Percentiles rank a stretch among this genome's conserved stretches.
phyloP scores from a whole-genome alignment of 2,797 vertebrate species.

The Liparis tanakae region DNA sequence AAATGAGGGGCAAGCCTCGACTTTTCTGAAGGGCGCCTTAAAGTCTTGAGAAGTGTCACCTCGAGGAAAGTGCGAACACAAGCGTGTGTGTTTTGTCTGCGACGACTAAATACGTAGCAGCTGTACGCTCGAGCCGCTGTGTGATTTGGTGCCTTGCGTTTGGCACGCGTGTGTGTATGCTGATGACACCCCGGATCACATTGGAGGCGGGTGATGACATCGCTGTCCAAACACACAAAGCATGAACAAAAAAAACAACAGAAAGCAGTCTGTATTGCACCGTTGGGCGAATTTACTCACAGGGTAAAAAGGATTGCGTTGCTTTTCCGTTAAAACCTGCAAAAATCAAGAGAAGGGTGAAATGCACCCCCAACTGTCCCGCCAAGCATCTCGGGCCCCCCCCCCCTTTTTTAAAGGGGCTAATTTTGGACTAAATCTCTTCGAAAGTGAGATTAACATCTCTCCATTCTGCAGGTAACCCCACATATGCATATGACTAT shows the following conservation, averaged over 20 bases:
- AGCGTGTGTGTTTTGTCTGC: conserved; percentile 2
- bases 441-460: not conserved
- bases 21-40: conserved; percentile 57
- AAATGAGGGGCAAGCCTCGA: conserved; percentile 49
- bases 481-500: not conserved
- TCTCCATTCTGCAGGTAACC: not conserved
- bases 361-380: no score
- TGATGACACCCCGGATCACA: conserved; percentile 32
- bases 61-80: conserved; percentile 19
- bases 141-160: conserved; percentile 24
- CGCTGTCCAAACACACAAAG: conserved; percentile 56
- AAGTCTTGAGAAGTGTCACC: conserved; percentile 50
- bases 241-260: conserved; percentile 3
- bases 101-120: conserved; percentile 13
- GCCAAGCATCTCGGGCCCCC: not conserved
- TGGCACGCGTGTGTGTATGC: not conserved
- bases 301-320: no score
- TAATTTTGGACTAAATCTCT: no score
- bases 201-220: conserved; percentile 43
- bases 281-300: not conserved
- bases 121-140: conserved; percentile 26
- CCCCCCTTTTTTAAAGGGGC: not conserved
- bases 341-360: not conserved
- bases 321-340: not conserved
- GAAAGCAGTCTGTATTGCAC: conserved; percentile 24